phyloP scores from a whole-genome alignment of 2,888 invertebrate genomes.

The Drosophila kokeensis region DNA sequence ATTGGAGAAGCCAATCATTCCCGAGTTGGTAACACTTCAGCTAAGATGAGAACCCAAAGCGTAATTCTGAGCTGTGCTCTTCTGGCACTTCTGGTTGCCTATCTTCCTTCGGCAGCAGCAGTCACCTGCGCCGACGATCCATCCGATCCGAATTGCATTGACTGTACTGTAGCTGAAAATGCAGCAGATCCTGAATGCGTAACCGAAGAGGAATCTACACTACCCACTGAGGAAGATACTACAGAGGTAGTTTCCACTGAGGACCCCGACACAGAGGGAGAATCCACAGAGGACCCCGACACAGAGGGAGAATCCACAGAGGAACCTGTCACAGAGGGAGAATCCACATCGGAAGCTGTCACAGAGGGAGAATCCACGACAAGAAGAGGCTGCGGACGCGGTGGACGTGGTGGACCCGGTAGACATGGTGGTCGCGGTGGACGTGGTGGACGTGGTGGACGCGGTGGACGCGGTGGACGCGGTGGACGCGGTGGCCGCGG shows the following conservation, averaged over 20 bases:
- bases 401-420: neutral
- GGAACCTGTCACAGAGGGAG: too few relatives aligned
- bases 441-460: accelerated
- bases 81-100: constrained; percentile 20
- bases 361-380: neutral
- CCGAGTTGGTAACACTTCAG: neutral
- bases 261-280: too few relatives aligned
- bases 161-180: constrained; percentile 4
- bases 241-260: neutral
- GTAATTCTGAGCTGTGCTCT: constrained; percentile 26
- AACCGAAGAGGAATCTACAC: neutral
- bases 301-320: too few relatives aligned
- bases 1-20: constrained; percentile 3
- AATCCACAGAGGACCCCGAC: too few relatives aligned
- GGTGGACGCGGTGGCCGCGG: accelerated
- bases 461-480: accelerated
- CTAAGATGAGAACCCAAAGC: constrained; percentile 18
- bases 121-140: constrained; percentile 21
- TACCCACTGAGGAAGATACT: neutral
- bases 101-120: constrained; percentile 15
- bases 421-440: too few relatives aligned
- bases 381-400: neutral
- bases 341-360: neutral
- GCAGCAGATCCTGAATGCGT: neutral
- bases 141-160: constrained; percentile 4